These are phyloP conservation scores for Xiphorhynchus elegans DNA, from an alignment of 2,113 vertebrate species.

Conservation along the genomic window DNA sequence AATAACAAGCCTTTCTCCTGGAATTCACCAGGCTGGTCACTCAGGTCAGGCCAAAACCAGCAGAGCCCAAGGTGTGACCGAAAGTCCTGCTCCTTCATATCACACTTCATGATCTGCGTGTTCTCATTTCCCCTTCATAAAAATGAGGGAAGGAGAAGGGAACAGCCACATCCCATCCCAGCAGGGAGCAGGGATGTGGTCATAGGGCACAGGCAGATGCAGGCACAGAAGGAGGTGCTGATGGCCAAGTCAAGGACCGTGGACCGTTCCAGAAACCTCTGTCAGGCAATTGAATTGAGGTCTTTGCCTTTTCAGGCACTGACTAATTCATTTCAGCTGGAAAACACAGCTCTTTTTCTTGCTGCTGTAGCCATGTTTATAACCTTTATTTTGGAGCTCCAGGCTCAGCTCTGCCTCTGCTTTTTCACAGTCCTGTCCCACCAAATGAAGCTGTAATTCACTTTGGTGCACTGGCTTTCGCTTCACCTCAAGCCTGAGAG, in stretches of 20 bases:
- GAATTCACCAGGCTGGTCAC: neutral
- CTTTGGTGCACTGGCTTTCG: neutral
- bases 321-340: neutral
- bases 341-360: neutral
- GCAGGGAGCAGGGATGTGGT: neutral
- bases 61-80: neutral
- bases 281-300: neutral
- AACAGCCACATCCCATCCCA: neutral
- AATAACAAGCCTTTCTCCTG: neutral
- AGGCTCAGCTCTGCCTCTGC: neutral
- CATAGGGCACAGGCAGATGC: neutral
- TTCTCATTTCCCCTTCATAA: neutral
- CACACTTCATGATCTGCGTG: neutral
- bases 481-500: neutral
- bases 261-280: neutral
- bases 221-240: neutral
- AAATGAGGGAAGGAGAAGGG: fast-evolving
- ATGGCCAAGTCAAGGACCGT: neutral
- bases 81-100: neutral
- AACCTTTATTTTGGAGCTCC: neutral
- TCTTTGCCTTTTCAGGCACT: neutral
- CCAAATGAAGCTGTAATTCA: neutral
- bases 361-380: neutral
- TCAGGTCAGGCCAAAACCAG: neutral
- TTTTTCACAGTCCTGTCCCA: neutral